Evolutionary conservation across 1,140 invertebrate species (phyloP).

Genomic region (Apis cerana): DNA sequence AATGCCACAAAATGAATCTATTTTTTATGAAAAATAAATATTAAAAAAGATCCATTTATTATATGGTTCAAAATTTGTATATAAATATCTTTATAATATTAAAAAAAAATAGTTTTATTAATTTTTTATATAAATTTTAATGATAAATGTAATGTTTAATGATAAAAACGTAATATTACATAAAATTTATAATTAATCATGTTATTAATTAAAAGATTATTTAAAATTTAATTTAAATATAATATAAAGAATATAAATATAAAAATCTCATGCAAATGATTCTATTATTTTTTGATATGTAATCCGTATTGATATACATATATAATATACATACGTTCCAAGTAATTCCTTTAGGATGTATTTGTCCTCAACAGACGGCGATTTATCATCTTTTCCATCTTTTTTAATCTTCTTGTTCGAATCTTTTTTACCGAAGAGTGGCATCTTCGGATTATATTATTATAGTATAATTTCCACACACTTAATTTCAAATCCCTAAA

Average conservation of each 20-base stretch:
- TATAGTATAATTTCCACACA: conserved; percentile 3
- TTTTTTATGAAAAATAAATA: neutral
- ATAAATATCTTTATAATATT: neutral
- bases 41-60: no score
- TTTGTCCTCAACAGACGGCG: conserved; percentile 92
- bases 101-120: neutral
- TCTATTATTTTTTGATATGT: conserved; percentile 11
- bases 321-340: conserved; percentile 87
- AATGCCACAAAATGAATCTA: neutral
- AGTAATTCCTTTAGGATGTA: conserved; percentile 94
- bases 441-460: conserved; percentile 83
- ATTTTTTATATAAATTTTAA: neutral
- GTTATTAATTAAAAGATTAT: no score
- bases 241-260: neutral
- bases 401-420: conserved; percentile 91
- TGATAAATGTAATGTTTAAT: neutral
- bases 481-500: neutral
- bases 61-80: neutral
- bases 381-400: conserved; percentile 89
- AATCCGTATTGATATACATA: neutral
- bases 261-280: neutral
- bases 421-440: conserved; percentile 94
- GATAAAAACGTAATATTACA: neutral
- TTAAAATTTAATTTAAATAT: neutral
- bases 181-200: neutral